Evolutionary conservation across 2,797 vertebrate species (phyloP).

Genomic region (Anguilla obscura): DNA sequence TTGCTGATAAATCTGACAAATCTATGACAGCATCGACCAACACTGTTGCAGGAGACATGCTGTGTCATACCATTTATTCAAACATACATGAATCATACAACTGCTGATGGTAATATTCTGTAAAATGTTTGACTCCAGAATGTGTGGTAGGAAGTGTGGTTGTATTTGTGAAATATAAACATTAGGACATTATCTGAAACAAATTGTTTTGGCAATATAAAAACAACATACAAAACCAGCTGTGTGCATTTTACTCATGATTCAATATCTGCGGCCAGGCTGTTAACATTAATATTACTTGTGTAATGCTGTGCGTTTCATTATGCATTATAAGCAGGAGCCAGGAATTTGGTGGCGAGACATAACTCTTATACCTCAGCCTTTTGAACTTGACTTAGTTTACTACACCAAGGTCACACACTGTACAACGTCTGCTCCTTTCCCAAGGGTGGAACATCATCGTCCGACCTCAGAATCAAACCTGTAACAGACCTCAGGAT

Average conservation of each 20-base stretch:
- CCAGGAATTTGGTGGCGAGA: not conserved
- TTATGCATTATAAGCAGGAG: not conserved
- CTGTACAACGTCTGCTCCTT: not conserved
- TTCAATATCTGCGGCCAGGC: not conserved
- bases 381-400: not conserved
- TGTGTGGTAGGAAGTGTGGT: not conserved
- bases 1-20: not conserved
- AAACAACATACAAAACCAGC: not conserved
- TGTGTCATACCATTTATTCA: not conserved
- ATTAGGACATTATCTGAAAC: not conserved
- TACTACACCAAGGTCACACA: not conserved
- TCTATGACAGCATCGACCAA: not conserved
- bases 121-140: not conserved
- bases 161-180: too few species aligned
- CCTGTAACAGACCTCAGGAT: not conserved
- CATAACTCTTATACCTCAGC: not conserved
- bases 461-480: not conserved
- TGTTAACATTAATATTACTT: not conserved
- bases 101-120: not conserved
- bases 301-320: not conserved
- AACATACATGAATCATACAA: not conserved
- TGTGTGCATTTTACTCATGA: not conserved
- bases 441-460: slow-evolving; percentile 5
- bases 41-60: not conserved
- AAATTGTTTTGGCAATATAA: not conserved